Conservation (phyloP, 2,888 invertebrate genomes). For the Caenorhabditis virilis region DNA sequence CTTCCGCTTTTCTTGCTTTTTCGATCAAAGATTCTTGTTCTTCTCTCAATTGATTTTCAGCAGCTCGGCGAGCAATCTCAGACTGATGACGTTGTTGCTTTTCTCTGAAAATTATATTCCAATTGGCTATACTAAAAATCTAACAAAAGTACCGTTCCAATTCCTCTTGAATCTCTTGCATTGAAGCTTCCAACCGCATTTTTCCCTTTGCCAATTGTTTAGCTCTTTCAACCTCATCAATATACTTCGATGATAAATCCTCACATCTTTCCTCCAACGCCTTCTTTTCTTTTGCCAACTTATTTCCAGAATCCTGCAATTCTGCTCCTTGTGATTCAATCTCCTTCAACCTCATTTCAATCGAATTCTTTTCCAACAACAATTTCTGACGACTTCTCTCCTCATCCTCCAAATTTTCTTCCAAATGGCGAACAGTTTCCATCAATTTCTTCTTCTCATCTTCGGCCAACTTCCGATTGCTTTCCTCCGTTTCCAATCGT, state of each 20-base stretch:
- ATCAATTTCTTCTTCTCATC: constrained; percentile 90
- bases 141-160: no score
- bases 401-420: constrained; percentile 83
- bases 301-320: constrained; percentile 34
- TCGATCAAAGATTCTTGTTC: constrained; percentile 90
- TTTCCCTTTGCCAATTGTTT: constrained; percentile 77
- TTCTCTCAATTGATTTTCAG: constrained; percentile 76
- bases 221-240: constrained; percentile 94
- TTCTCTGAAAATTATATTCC: no score
- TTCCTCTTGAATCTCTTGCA: constrained; percentile 28
- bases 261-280: constrained; percentile 87
- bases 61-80: constrained; percentile 36
- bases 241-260: constrained; percentile 87
- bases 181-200: constrained; percentile 79
- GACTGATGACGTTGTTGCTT: constrained; percentile 37
- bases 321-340: constrained; percentile 25
- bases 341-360: constrained; percentile 82
- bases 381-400: constrained; percentile 93
- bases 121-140: no score
- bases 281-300: constrained; percentile 88
- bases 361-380: constrained; percentile 93
- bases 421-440: constrained; percentile 67
- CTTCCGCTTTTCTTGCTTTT: constrained; percentile 82
- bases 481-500: constrained; percentile 26
- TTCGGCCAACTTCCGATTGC: constrained; percentile 79